Conservation (phyloP, 2,888 invertebrate species). For the Catotricha subobsoleta region DNA sequence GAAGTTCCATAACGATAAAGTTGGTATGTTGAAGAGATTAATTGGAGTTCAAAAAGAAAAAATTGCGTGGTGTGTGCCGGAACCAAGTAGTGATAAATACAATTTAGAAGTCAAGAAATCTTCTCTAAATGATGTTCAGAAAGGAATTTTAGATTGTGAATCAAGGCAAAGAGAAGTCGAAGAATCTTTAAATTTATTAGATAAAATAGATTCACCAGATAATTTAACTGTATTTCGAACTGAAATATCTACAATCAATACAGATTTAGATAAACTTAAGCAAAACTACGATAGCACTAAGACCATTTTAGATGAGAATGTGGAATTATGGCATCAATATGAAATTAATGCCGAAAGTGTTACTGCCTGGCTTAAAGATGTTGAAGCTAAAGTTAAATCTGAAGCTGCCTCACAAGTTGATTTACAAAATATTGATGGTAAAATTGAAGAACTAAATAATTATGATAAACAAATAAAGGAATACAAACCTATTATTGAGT, state of each 20-base stretch:
- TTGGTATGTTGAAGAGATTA: conserved; percentile 61
- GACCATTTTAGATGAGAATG: conserved; percentile 44
- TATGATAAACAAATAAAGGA: conserved; percentile 44
- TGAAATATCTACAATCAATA: conserved; percentile 49
- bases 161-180: conserved; percentile 46
- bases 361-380: conserved; percentile 58
- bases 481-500: conserved; percentile 46
- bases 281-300: conserved; percentile 50
- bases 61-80: conserved; percentile 78
- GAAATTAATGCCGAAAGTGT: conserved; percentile 58
- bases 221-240: conserved; percentile 44
- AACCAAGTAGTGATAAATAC: conserved; percentile 75
- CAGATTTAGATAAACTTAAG: conserved; percentile 52
- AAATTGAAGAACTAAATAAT: conserved; percentile 44
- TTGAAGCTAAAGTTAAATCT: conserved; percentile 52
- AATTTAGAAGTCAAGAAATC: conserved; percentile 81
- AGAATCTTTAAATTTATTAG: conserved; percentile 50
- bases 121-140: conserved; percentile 56
- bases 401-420: conserved; percentile 57
- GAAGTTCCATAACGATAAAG: conserved; percentile 72
- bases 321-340: conserved; percentile 63
- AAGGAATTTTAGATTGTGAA: conserved; percentile 52
- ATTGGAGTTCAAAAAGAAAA: conserved; percentile 71
- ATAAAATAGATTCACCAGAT: conserved; percentile 55
- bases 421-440: conserved; percentile 46